These are phyloP conservation scores for Archocentrus centrarchus DNA, from an alignment of 2,113 vertebrate species.

Conservation along the genomic window DNA sequence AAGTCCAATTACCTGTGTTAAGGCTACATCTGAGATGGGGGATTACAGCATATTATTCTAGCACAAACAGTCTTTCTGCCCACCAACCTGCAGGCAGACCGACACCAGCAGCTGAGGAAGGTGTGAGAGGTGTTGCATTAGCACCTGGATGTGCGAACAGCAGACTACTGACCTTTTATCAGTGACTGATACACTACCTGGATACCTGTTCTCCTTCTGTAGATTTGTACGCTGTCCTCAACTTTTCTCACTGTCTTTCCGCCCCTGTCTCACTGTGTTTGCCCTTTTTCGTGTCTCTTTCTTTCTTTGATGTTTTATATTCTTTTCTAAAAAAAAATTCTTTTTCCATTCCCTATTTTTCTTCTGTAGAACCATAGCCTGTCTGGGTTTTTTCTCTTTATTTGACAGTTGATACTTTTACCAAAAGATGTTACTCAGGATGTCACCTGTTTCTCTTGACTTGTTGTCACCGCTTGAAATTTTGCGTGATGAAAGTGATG, in stretches of 20 bases:
- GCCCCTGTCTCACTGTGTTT: constrained; percentile 13
- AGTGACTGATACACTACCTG: constrained; percentile 67
- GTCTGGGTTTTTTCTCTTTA: constrained; percentile 25
- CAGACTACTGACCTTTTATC: constrained; percentile 77
- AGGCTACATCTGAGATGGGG: constrained; percentile 73
- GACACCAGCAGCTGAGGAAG: constrained; percentile 51
- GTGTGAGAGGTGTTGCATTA: constrained; percentile 86
- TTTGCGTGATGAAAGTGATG: constrained; percentile 33
- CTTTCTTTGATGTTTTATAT: constrained; percentile 10
- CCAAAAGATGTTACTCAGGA: constrained; percentile 44
- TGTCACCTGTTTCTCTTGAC: constrained; percentile 38
- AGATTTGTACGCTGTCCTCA: constrained; percentile 43
- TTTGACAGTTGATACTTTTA: constrained; percentile 50
- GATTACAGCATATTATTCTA: constrained; percentile 79
- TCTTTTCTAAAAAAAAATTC: constrained; percentile 1
- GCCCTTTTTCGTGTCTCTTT: background rate
- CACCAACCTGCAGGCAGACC: constrained; percentile 72
- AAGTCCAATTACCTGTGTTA: constrained; percentile 81
- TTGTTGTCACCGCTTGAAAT: constrained; percentile 45
- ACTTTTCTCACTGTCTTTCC: constrained; percentile 26
- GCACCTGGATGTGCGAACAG: constrained; percentile 84
- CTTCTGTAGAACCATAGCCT: constrained; percentile 2
- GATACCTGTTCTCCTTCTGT: constrained; percentile 49
- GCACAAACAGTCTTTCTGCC: constrained; percentile 76
- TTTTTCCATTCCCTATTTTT: constrained; percentile 27